These are phyloP conservation scores for Psix sp. DNA, from an alignment of 1,140 invertebrate species.

Conservation along the genomic window DNA sequence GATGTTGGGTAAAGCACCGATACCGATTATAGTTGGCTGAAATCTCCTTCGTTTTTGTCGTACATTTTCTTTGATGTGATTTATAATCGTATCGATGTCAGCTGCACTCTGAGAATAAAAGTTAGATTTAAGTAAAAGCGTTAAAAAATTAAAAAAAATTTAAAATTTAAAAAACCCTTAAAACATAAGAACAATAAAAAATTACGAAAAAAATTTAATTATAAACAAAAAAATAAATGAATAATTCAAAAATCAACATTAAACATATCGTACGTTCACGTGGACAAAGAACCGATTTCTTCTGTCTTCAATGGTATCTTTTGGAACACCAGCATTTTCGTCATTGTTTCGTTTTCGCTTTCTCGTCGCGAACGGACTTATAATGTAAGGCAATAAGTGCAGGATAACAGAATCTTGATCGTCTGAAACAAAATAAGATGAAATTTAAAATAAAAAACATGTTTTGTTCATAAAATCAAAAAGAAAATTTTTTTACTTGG, in stretches of 20 bases:
- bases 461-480: no score
- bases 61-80: not conserved
- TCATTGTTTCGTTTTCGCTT: not conserved
- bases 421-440: not conserved
- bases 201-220: no score
- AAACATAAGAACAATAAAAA: no score
- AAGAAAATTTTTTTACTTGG: no score
- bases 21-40: not conserved
- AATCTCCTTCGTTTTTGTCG: not conserved
- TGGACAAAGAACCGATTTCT: not conserved
- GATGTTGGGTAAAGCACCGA: slow-evolving; percentile 1
- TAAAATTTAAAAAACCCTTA: not conserved
- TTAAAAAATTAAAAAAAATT: not conserved
- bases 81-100: not conserved
- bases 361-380: not conserved
- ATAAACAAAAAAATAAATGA: no score
- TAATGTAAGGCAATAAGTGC: not conserved
- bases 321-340: not conserved
- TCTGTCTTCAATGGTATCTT: slow-evolving; percentile 2
- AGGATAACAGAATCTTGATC: not conserved
- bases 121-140: not conserved
- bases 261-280: slow-evolving; percentile 1
- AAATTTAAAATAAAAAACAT: no score
- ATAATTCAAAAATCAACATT: no score
- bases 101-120: not conserved